Base-by-base conservation (phyloP, 1,140 invertebrate genomes). In the Magallana gigas region DNA sequence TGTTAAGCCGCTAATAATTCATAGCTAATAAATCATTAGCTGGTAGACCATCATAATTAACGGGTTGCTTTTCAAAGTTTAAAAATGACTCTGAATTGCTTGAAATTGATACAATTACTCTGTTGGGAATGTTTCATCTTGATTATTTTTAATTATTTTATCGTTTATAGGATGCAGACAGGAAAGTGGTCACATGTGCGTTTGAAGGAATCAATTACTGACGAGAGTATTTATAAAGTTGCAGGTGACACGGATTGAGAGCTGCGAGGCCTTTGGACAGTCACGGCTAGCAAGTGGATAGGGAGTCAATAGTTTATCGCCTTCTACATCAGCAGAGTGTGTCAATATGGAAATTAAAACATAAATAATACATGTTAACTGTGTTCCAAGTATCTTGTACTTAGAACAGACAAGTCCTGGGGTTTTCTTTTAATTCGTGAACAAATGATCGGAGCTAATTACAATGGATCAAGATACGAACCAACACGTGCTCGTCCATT, bases 301-400 rank as follows among this genome's bases (percentile, higher is more conserved):
- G 68, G 23, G 68, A 76, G 68, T 76, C 68, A 76, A 76, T 76
- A 76, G 68, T 76, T 76, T 36, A 76, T 23, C 68, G 36, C 68
- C 68, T 76, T 29, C 23, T 11, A 29, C 23, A 18, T 12, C 36
- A 29, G 14, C 68, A 18, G 68, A 1, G 8, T 18, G 23, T 76
- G 29, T 76, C 68, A 76, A 76, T 23, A 76, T 76, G 68, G 68
- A 76, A 76, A 76, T 76, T 76, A 76, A 76, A 76, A 76, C 23
- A 76, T 76, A 76, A 76, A 76, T 76, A 76, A 76, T 29, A 12
- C 8, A 76, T 76, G n/a, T 12, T 76, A 12, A 76, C 18, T 29
- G 23, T 76, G 68, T 76, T 12, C 23, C 18, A 5, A 16, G 16
- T 16, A 64, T 18, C 60, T 5, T 8, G 60, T 18, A 16, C 60